A percentile compares a stretch with the other conserved stretches of the same genome.
Evolutionary conservation across 2,888 invertebrate genomes (phyloP).

Genomic region (Dynastes hyllus): DNA sequence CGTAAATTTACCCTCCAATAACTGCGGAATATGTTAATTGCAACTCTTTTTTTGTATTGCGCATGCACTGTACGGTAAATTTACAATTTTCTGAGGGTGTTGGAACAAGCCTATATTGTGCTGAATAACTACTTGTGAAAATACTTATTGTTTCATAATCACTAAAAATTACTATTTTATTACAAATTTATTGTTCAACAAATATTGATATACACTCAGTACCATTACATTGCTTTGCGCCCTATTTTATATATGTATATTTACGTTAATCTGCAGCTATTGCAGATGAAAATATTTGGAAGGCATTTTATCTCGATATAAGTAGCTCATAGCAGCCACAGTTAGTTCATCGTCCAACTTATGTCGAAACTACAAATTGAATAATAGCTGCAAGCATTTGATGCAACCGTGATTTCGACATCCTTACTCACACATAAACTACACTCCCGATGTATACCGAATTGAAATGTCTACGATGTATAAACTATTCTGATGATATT

Average conservation of each 20-base stretch:
- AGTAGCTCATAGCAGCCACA: constrained; percentile 24
- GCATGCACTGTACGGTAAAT: too few relatives aligned
- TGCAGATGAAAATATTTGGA: constrained; percentile 20
- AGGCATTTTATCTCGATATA: constrained; percentile 36
- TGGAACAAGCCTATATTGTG: too few relatives aligned
- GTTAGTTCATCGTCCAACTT: constrained; percentile 56
- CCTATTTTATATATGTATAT: not conserved
- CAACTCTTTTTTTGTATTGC: too few relatives aligned
- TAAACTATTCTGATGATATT: constrained; percentile 13
- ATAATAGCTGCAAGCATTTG: constrained; percentile 62
- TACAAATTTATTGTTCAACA: too few relatives aligned
- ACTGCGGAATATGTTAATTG: too few relatives aligned
- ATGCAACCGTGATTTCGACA: constrained; percentile 60
- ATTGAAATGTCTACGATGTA: constrained; percentile 23
- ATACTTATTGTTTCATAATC: too few relatives aligned
- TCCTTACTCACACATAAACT: constrained; percentile 53
- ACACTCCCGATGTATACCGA: constrained; percentile 17
- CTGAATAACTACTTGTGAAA: too few relatives aligned
- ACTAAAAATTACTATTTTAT: too few relatives aligned
- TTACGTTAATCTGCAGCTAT: not conserved
- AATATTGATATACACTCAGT: too few relatives aligned
- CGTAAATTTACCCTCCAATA: too few relatives aligned
- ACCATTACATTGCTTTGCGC: too few relatives aligned
- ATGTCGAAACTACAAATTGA: constrained; percentile 62
- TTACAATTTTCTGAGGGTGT: too few relatives aligned